These are phyloP conservation scores for Papilio glaucus DNA, from an alignment of 1,140 invertebrate species.

Conservation along the genomic window DNA sequence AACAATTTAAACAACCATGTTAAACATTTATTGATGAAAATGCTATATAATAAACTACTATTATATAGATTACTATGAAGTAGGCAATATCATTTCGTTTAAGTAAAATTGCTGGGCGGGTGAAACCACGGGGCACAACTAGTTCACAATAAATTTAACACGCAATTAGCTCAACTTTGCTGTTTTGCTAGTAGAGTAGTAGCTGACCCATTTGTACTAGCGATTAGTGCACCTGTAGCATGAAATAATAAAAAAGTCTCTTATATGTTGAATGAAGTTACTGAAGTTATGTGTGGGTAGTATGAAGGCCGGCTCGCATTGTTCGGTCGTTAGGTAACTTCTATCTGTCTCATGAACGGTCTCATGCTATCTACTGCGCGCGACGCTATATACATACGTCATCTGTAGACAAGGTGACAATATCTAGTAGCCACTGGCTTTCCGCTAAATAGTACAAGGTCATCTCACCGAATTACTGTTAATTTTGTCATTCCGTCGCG, in stretches of 20 bases:
- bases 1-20: too few relatives aligned
- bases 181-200: too few relatives aligned
- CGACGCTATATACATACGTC: constrained; percentile 35
- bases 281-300: constrained; percentile 31
- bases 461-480: constrained; percentile 9
- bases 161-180: too few relatives aligned
- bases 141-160: background rate
- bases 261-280: constrained; percentile 32
- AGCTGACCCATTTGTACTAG: background rate
- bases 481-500: background rate
- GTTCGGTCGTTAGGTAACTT: constrained; percentile 48
- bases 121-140: too few relatives aligned
- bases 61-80: too few relatives aligned
- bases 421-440: constrained; percentile 35
- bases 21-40: too few relatives aligned
- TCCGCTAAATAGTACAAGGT: constrained; percentile 34
- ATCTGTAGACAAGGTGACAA: constrained; percentile 33
- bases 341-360: constrained; percentile 46
- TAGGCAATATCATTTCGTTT: too few relatives aligned
- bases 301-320: constrained; percentile 49
- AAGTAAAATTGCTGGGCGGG: too few relatives aligned
- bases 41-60: too few relatives aligned
- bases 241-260: constrained; percentile 27
- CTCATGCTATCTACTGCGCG: constrained; percentile 33
- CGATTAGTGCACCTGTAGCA: background rate